Evolutionary conservation across 2,888 invertebrate species (phyloP).

Genomic region (Netelia inedita): DNA sequence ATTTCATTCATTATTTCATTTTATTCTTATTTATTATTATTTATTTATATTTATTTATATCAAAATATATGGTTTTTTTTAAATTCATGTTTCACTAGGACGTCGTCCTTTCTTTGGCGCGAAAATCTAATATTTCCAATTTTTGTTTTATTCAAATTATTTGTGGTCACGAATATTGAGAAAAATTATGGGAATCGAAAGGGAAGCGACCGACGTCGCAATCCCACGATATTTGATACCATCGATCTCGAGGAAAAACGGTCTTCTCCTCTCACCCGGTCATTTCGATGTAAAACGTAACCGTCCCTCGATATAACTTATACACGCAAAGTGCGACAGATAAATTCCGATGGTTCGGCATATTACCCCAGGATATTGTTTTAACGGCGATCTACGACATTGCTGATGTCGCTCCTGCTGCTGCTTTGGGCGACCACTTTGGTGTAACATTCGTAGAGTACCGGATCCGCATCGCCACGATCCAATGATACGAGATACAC

Average conservation of each 20-base stretch:
- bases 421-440: background rate
- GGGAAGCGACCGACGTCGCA: too few species aligned
- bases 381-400: slow-evolving; percentile 57
- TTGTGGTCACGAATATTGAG: too few species aligned
- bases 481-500: slow-evolving; percentile 37
- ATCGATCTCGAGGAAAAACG: background rate
- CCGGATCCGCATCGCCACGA: slow-evolving; percentile 12
- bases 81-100: too few species aligned
- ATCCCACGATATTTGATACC: background rate
- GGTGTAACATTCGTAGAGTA: slow-evolving; percentile 1
- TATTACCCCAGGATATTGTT: slow-evolving; percentile 59
- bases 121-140: too few species aligned
- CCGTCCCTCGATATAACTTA: slow-evolving; percentile 23
- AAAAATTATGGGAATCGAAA: background rate
- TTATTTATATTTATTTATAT: slow-evolving; percentile 3
- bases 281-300: background rate
- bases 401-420: slow-evolving; percentile 13
- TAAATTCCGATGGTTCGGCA: slow-evolving; percentile 43
- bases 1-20: too few species aligned
- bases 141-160: too few species aligned
- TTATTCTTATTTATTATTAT: background rate
- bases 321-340: slow-evolving; percentile 23
- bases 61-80: background rate
- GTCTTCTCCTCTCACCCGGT: background rate
- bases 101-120: too few species aligned